phyloP scores from a whole-genome alignment of 2,113 vertebrate species.

The Cavia porcellus region DNA sequence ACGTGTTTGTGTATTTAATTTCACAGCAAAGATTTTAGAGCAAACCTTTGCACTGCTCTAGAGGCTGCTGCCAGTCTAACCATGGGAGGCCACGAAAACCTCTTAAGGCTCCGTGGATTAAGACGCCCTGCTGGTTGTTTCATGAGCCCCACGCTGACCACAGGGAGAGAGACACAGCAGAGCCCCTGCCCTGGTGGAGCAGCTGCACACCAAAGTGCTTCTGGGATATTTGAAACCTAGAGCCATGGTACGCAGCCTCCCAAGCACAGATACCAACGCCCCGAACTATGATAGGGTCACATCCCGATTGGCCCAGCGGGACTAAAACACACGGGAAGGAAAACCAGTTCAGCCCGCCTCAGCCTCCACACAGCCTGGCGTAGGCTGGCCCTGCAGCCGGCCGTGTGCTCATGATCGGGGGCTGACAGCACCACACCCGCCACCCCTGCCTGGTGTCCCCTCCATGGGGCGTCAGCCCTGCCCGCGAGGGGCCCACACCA shows the following conservation, averaged over 20 bases:
- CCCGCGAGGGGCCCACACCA: neutral
- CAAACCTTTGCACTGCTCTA: neutral
- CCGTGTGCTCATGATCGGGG: neutral
- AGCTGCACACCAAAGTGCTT: neutral
- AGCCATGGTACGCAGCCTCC: neutral
- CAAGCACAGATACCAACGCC: too few relatives aligned
- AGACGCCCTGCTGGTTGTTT: neutral
- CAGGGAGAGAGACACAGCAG: neutral
- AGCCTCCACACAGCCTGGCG: neutral
- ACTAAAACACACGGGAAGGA: neutral
- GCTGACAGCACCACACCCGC: neutral
- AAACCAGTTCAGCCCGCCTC: neutral
- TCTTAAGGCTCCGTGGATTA: neutral
- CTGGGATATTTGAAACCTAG: neutral
- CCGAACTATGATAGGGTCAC: too few relatives aligned
- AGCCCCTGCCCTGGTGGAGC: neutral
- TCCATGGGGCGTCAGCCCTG: too few relatives aligned
- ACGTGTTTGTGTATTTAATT: neutral
- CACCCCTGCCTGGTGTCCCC: neutral
- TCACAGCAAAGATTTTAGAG: neutral
- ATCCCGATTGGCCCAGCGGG: neutral
- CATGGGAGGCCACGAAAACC: neutral
- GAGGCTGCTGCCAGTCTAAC: neutral
- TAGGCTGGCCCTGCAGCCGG: fast-evolving
- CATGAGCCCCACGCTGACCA: neutral